Base-by-base conservation (phyloP, 2,888 invertebrate genomes). In the Drosophila recens region DNA sequence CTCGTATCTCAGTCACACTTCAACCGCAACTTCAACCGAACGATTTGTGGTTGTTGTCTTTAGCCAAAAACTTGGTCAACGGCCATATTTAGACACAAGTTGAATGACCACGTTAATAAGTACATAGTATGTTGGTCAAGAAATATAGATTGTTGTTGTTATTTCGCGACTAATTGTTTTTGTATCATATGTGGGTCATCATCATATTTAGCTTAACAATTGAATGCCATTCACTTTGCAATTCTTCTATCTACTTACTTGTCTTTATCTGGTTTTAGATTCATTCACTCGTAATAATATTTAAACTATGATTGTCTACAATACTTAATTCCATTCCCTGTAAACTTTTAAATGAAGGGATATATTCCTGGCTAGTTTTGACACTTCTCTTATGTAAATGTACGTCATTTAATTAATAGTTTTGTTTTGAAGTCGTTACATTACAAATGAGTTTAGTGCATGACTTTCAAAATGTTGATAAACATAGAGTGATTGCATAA, bases 81-180 rank as follows among this genome's bases (percentile, higher is more conserved):
- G 43, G 13, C 45, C 61, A 43, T 13, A 6, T 43, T 43, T 11
- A 23, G 20, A 64, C 56, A 56, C 34, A 72, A 70, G 88, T 86
- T 88, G 83, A 88, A 88, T 90, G 83, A 86, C 83, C 80, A 72
- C 46, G 58, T 42, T 56, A 54, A 54, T 62, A 65, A 40, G 11
- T 27, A 34, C 36, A 45, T 13, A 49, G 11, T 20, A 43, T 67
- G 53, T 65, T 61, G 53, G 51, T 17, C 63, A 58, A 59, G 36
- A 56, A 34, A 43, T 34, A 34, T 23, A 17, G 2, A n/a, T 10
- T 40, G 13, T 46, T 66, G 45, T 59, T 61, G 53, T 59, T 42
- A 11, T 57, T 40, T 53, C 20, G 27, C 56, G 5, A 59, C 5
- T 23, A 46, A 69, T 79, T 79, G 53, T 74, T 61, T 61, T 45